A percentile compares a stretch with the other conserved stretches of the same genome.
Conservation (phyloP, 2,113 vertebrate genomes). For the Scomber colias region DNA sequence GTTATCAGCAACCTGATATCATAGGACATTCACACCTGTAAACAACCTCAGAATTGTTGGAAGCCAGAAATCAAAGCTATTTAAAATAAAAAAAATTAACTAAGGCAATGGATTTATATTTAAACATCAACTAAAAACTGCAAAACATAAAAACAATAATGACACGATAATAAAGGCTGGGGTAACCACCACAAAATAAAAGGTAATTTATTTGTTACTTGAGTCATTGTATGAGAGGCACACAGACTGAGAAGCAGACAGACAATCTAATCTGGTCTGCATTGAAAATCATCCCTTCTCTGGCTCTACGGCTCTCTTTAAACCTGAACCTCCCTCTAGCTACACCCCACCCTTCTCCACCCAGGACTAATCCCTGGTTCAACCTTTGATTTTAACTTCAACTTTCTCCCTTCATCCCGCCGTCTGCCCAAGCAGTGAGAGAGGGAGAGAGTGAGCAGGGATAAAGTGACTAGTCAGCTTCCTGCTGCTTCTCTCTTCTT, state of each 20-base stretch:
- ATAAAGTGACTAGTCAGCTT: constrained; percentile 78
- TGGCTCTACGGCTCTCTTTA: constrained; percentile 33
- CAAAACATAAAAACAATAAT: neutral
- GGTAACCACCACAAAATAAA: neutral
- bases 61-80: too few relatives aligned
- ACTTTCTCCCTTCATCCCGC: constrained; percentile 62
- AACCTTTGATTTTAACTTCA: constrained; percentile 77
- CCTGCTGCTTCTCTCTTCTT: constrained; percentile 75
- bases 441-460: constrained; percentile 43
- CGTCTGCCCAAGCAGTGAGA: constrained; percentile 36
- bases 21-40: too few relatives aligned
- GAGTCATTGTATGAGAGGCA: neutral
- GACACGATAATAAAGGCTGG: neutral
- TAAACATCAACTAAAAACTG: neutral
- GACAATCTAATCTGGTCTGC: constrained; percentile 24
- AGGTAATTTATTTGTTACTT: neutral
- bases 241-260: constrained; percentile 8
- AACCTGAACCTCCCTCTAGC: constrained; percentile 33
- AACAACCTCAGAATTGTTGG: too few relatives aligned
- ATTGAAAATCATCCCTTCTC: constrained; percentile 25
- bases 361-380: constrained; percentile 67
- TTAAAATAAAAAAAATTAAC: too few relatives aligned
- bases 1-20: too few relatives aligned
- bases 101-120: neutral
- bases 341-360: constrained; percentile 17